A percentile compares a stretch with the other conserved stretches of the same genome.
Evolutionary conservation across 2,888 invertebrate species (phyloP).

Genomic region (Timema cristinae): DNA sequence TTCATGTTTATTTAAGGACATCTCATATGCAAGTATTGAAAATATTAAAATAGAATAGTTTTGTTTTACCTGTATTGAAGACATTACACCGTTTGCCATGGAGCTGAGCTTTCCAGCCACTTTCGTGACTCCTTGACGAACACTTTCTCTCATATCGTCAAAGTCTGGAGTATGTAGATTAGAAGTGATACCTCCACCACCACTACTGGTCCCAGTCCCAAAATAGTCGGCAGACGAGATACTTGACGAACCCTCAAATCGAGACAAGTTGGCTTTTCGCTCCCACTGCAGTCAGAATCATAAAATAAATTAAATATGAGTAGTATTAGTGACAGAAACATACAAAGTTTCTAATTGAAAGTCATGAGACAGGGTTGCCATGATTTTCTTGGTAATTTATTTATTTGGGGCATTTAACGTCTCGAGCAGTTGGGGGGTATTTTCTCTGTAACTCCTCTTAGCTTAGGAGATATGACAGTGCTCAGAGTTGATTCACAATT

Average conservation of each 20-base stretch:
- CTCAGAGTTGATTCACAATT: too few species aligned
- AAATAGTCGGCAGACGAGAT: constrained; percentile 98
- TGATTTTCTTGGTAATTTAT: not conserved
- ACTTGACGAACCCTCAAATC: constrained; percentile 91
- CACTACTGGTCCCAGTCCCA: constrained; percentile 51
- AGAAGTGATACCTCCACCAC: constrained; percentile 32
- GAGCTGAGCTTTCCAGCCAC: constrained; percentile 96
- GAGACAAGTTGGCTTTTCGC: constrained; percentile 53
- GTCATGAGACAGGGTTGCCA: not conserved
- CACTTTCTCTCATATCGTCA: constrained; percentile 95
- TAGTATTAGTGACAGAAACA: not conserved
- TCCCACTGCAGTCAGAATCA: constrained; percentile 47
- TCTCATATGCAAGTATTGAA: too few species aligned
- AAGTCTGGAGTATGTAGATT: constrained; percentile 62
- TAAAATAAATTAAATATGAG: not conserved
- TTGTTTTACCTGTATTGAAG: constrained; percentile 74
- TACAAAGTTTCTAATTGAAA: not conserved
- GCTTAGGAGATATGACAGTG: too few species aligned
- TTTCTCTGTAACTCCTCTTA: too few species aligned
- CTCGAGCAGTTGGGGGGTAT: too few species aligned
- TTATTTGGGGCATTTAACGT: not conserved
- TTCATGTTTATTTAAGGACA: too few species aligned
- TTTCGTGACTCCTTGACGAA: constrained; percentile 93
- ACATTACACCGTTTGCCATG: constrained; percentile 90
- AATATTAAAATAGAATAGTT: too few species aligned